Base-by-base conservation (phyloP, 2,888 invertebrate species). In the Dione vanillae region DNA sequence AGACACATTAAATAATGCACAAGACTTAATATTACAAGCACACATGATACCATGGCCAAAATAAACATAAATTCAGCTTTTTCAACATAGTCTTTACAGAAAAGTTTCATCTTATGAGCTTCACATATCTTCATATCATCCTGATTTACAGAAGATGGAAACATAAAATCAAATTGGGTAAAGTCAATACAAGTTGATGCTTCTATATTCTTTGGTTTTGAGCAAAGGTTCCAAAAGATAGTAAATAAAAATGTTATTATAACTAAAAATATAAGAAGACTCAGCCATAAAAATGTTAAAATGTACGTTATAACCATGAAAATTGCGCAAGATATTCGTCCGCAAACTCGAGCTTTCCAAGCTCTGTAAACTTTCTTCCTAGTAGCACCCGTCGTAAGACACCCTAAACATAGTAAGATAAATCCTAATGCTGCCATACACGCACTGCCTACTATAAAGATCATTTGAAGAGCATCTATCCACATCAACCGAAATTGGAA, bases 1-100 rank as follows among this genome's bases (percentile, higher is more conserved):
- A 99, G 92, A 85, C 98, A 98, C 97, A 98, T 98, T 78, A 99
- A 90, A 85, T 98, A 99, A 84, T 99, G 98, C 27, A 98, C 96
- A 88, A 98, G 93, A 86, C 98, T 98, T 75, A 98, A 91, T 77
- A 98, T 96, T 14, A 98, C 97, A 65, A 98, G 91, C 76, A 97
- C 91, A 69, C 97, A 96, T 0, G 98, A 96, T 1, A 96, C 95
- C 75, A 97, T 96, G 0, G 98, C 97, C 75, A 98, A 87, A 77
- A 98, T 97, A 82, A 98, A 97, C 97, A 98, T 97, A 58, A 97
- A 95, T 88, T 97, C 97, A 3, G 97, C 97, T 82, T 97, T 97
- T 83, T 98, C 97, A 10, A 98, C 97, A 85, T 96, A 97, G 90
- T 98, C 98, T 83, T 97, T 98, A 83, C 98, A 98, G 84, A 98